Evolutionary conservation across 1,140 invertebrate genomes (phyloP).

Genomic region (Notospermus geniculatus): DNA sequence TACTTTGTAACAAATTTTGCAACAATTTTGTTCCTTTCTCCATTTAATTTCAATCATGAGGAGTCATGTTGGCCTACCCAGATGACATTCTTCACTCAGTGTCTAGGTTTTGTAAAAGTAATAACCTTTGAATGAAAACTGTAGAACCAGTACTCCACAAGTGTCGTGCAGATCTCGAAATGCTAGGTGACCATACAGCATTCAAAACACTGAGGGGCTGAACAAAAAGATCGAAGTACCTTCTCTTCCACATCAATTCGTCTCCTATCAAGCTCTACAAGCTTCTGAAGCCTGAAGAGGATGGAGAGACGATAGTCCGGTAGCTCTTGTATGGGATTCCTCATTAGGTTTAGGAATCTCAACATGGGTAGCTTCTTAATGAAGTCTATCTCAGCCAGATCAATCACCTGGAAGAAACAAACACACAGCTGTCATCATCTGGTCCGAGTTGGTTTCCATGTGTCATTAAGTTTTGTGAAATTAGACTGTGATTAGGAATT

Average conservation of each 20-base stretch:
- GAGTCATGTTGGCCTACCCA: too few relatives aligned
- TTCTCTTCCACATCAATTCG: constrained; percentile 52
- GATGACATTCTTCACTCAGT: too few relatives aligned
- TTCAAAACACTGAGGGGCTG: too few relatives aligned
- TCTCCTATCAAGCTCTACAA: constrained; percentile 45
- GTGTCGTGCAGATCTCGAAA: too few relatives aligned
- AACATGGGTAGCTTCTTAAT: constrained; percentile 41
- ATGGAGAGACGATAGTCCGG: constrained; percentile 53
- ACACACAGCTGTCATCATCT: too few relatives aligned
- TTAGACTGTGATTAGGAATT: too few relatives aligned
- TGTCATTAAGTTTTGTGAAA: too few relatives aligned
- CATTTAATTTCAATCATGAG: too few relatives aligned
- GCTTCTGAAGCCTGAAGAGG: constrained; percentile 44
- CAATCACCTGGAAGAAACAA: constrained; percentile 48
- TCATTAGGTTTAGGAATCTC: constrained; percentile 46
- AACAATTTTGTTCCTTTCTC: neutral
- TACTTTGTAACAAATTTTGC: neutral
- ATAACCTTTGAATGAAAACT: neutral
- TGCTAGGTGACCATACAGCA: neutral
- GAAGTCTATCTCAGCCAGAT: constrained; percentile 48
- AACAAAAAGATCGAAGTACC: constrained; percentile 26
- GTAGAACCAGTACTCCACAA: too few relatives aligned
- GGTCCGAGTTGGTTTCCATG: too few relatives aligned
- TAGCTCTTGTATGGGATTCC: constrained; percentile 53
- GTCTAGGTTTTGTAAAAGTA: neutral